Evolutionary conservation across 2,888 invertebrate species (phyloP).

Genomic region (Chrysolina haemoptera): DNA sequence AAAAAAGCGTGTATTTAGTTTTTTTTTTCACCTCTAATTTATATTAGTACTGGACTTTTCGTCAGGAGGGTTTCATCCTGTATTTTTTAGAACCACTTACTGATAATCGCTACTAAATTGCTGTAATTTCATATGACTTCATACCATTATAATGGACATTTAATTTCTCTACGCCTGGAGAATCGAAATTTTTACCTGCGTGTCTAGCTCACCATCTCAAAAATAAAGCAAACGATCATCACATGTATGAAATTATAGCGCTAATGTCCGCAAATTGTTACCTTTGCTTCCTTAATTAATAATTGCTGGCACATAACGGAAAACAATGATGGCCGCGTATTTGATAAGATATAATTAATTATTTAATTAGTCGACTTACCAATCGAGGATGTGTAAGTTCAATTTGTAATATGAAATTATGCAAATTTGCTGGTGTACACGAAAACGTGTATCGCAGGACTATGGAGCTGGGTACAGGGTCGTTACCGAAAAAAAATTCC

Average conservation of each 20-base stretch:
- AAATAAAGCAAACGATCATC: conserved; percentile 40
- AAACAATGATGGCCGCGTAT: conserved; percentile 44
- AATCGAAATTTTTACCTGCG: conserved; percentile 53
- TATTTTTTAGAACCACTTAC: conserved; percentile 9
- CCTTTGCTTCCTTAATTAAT: conserved; percentile 51
- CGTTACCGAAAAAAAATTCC: background rate
- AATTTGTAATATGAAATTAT: conserved; percentile 34
- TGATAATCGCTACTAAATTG: conserved; percentile 62
- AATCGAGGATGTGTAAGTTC: conserved; percentile 40
- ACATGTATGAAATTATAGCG: conserved; percentile 46
- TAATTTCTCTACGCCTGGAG: conserved; percentile 57
- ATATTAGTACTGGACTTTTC: too few relatives aligned
- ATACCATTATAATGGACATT: conserved; percentile 64
- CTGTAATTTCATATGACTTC: conserved; percentile 64
- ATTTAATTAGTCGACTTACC: conserved; percentile 42
- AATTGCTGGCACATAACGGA: conserved; percentile 42
- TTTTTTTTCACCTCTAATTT: too few relatives aligned
- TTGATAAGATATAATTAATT: conserved; percentile 47
- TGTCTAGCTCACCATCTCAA: conserved; percentile 31
- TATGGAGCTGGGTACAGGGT: background rate
- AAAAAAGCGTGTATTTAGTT: too few relatives aligned
- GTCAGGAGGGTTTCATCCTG: background rate
- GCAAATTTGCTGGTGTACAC: conserved; percentile 35
- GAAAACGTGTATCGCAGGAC: conserved; percentile 20
- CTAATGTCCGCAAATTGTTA: conserved; percentile 49